Evolutionary conservation across 2,113 vertebrate genomes (phyloP).

Genomic region (Bostrychus sinensis): DNA sequence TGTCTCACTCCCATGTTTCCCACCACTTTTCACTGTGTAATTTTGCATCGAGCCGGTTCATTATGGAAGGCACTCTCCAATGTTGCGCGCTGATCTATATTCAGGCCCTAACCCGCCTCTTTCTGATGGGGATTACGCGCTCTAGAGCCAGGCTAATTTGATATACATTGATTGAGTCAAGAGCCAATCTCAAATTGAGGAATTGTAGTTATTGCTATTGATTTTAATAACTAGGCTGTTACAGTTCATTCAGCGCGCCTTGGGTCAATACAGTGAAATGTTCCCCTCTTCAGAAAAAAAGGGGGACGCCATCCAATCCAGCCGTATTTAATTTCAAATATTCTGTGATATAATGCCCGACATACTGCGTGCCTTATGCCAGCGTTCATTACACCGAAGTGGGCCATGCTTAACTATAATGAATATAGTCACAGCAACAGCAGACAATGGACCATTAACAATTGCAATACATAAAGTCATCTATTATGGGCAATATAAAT

Average conservation of each 20-base stretch:
- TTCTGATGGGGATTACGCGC: constrained; percentile 69
- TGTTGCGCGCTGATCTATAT: constrained; percentile 58
- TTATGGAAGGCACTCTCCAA: constrained; percentile 41
- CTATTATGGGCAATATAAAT: constrained; percentile 24
- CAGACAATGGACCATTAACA: constrained; percentile 16
- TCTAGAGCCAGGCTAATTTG: constrained; percentile 76
- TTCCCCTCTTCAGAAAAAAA: constrained; percentile 28
- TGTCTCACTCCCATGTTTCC: not conserved
- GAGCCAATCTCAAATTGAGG: constrained; percentile 76
- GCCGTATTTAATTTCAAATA: constrained; percentile 31
- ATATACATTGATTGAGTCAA: constrained; percentile 80
- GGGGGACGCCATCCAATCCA: constrained; percentile 6
- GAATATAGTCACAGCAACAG: constrained; percentile 3
- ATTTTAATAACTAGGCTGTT: constrained; percentile 85
- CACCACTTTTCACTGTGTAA: constrained; percentile 27
- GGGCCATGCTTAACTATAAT: constrained; percentile 2
- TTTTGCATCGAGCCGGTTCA: constrained; percentile 38
- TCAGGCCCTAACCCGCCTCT: constrained; percentile 52
- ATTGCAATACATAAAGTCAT: constrained; percentile 6
- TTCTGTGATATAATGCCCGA: not conserved
- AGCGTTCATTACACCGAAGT: not conserved
- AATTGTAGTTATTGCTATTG: constrained; percentile 84
- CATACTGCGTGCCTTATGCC: not conserved
- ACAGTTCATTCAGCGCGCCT: constrained; percentile 74
- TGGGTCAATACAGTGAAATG: constrained; percentile 58